Evolutionary conservation across 2,888 invertebrate genomes (phyloP), one percentile per base, ranked within the genome.

Genomic region (Rhynchonema sp.): DNA sequence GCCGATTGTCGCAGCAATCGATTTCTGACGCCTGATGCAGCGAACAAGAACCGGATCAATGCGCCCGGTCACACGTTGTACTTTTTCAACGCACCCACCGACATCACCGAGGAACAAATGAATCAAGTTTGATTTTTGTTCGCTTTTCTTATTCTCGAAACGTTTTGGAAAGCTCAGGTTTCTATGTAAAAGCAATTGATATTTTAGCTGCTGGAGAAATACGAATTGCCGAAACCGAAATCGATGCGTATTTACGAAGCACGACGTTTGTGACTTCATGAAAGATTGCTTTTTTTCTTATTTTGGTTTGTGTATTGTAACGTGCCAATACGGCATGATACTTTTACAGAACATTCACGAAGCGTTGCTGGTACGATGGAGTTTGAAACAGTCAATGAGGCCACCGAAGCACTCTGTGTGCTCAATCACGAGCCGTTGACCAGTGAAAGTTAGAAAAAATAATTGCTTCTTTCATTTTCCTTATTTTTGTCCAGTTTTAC

Each of bases 31-130:
- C 89, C 90, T 58, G 87, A 89, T 64, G 87, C 90, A 80, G 91
- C 92, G 64, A 86, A 87, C 79, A 96, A 94, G 81, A 96, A 96
- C 79, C 84, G 91, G 74, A 91, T 94, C 80, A 70, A 69, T 70
- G 27, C 60, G 25, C 64, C 63, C 13, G 52, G 38, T n/a, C 46
- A 46, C 23, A 49, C 25, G 2, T 22, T 62, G 25, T 62, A 96
- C 75, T 96, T 91, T 80, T 96, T 91, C 82, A 96, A 96, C 79
- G 91, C 92, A 63, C 94, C 94, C 61, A 90, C 91, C 49, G 86
- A 86, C 74, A 83, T 92, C 66, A 84, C 85, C 62, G 91, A 92
- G 74, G 87, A 86, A 28, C 87, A 89, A 74, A 80, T 96, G 70
- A 68, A 67, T 61, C 69, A 75, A 67, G 74, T 61, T 29, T 9